These are phyloP conservation scores for Canis aureus DNA, from an alignment of 2,113 vertebrate genomes.

Conservation along the genomic window DNA sequence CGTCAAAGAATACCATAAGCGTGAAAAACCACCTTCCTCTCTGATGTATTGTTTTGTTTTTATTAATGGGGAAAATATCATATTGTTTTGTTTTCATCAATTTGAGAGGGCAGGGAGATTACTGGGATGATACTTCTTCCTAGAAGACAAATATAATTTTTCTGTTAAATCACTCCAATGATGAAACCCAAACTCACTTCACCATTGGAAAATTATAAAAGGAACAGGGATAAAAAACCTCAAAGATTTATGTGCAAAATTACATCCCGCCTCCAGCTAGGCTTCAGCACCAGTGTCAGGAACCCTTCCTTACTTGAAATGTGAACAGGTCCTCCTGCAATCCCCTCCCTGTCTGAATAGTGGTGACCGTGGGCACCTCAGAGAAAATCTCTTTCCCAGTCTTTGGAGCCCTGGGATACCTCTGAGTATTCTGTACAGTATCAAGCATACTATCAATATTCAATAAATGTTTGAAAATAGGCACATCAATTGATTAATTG, in stretches of 20 bases:
- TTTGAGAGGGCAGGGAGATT: not conserved
- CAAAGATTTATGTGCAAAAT: not conserved
- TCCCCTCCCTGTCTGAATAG: not conserved
- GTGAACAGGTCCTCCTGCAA: not conserved
- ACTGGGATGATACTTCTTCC: not conserved
- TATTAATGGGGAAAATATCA: not conserved
- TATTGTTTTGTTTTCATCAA: slow-evolving; percentile 43
- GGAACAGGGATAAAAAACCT: not conserved
- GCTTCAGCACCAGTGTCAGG: not conserved
- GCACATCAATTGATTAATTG: not conserved
- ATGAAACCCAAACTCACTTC: slow-evolving; percentile 37
- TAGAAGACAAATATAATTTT: slow-evolving; percentile 35
- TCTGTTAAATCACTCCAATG: slow-evolving; percentile 42
- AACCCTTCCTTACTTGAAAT: not conserved
- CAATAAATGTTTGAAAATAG: not conserved
- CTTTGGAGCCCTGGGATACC: not conserved
- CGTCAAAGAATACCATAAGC: not conserved
- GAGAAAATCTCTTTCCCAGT: not conserved
- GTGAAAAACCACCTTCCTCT: not conserved
- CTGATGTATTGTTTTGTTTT: slow-evolving; percentile 1
- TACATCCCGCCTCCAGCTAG: not conserved
- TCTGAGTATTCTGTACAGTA: not conserved
- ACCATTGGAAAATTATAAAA: slow-evolving; percentile 32
- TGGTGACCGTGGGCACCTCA: not conserved
- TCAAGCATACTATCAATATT: not conserved